phyloP scores from a whole-genome alignment of 2,888 invertebrate species.

The Noctua janthina region DNA sequence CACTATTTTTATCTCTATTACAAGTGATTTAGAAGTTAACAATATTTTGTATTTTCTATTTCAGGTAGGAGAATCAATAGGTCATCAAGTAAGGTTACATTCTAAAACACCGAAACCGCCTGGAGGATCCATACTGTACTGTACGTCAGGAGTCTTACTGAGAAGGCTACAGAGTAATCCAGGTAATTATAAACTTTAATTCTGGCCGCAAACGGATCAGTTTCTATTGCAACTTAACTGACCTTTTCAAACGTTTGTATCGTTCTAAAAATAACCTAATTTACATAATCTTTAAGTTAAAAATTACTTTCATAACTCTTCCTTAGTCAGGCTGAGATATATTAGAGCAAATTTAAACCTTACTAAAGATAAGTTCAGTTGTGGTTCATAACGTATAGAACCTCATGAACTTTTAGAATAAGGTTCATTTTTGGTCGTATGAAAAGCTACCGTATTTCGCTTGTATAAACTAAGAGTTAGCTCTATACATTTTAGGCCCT shows the following conservation, averaged over 20 bases:
- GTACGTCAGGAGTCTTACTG: slow-evolving; percentile 92
- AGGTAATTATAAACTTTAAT: slow-evolving; percentile 68
- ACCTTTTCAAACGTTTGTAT: neutral
- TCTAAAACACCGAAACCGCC: slow-evolving; percentile 87
- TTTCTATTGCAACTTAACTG: neutral
- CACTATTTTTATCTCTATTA: neutral
- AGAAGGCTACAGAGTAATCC: slow-evolving; percentile 83
- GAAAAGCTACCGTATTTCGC: neutral
- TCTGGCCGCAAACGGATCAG: accelerated
- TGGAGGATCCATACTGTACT: slow-evolving; percentile 92
- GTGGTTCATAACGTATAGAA: neutral
- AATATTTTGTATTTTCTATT: neutral
- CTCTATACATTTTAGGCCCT: neutral
- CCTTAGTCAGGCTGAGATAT: neutral
- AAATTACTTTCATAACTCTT: neutral
- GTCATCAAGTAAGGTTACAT: slow-evolving; percentile 92
- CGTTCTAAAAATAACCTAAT: neutral
- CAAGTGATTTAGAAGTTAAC: neutral
- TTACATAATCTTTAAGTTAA: neutral
- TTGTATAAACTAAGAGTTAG: neutral
- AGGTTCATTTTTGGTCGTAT: neutral
- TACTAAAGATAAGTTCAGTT: neutral
- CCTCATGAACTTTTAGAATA: neutral
- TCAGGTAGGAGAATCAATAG: slow-evolving; percentile 91
- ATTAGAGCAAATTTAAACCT: neutral